Percentiles rank a stretch among this genome's conserved stretches.
These are phyloP conservation scores for Aplysia californica DNA, from an alignment of 1,140 invertebrate genomes.

Conservation along the genomic window DNA sequence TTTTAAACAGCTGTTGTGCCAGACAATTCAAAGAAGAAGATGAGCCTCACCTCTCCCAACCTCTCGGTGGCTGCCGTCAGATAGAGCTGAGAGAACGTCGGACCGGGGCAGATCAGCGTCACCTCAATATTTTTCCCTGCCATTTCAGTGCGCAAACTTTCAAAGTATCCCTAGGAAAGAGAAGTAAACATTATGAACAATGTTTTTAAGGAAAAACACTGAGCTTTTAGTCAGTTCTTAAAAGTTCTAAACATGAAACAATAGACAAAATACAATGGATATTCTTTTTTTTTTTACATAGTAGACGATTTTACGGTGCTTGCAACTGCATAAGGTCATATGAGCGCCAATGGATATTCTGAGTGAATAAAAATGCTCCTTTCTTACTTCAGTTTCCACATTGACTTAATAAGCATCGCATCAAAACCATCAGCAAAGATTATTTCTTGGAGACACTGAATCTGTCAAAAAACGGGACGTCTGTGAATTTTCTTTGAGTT, in stretches of 20 bases:
- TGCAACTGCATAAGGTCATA: neutral
- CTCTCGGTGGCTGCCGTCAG: conserved; percentile 41
- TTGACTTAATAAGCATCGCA: no score
- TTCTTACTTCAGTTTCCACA: no score
- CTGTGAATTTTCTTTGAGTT: no score
- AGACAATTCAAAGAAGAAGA: conserved; percentile 66
- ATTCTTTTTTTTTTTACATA: neutral
- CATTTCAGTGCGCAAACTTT: conserved; percentile 41
- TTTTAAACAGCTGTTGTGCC: neutral
- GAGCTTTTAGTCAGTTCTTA: neutral
- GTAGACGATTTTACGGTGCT: neutral
- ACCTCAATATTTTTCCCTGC: conserved; percentile 36
- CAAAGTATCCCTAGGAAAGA: conserved; percentile 62
- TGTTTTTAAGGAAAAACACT: neutral
- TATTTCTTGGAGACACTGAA: no score
- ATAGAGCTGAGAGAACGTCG: conserved; percentile 49
- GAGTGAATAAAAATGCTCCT: no score
- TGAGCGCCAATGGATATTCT: neutral
- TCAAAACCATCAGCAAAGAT: no score
- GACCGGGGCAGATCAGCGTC: conserved; percentile 51
- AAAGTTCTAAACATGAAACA: neutral
- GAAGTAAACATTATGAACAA: conserved; percentile 74
- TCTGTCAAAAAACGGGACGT: no score
- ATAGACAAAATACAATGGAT: neutral
- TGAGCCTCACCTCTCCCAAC: conserved; percentile 66